Conservation (phyloP, 2,113 vertebrate genomes). For the Misgurnus anguillicaudatus region DNA sequence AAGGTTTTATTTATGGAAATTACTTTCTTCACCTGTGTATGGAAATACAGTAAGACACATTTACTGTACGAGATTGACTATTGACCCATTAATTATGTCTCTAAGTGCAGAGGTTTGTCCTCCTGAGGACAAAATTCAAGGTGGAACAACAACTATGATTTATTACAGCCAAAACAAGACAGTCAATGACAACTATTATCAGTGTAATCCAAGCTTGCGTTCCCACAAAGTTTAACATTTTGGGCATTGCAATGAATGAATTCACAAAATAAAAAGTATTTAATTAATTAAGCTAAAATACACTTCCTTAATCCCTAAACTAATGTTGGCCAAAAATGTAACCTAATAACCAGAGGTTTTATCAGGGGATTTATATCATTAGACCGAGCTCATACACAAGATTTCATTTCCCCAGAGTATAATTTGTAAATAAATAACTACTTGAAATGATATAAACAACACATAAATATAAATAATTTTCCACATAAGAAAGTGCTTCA, state of each 20-base stretch:
- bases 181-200: background rate
- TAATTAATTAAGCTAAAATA: too few relatives aligned
- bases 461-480: too few relatives aligned
- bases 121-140: slow-evolving; percentile 46
- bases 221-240: background rate
- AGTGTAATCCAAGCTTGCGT: background rate
- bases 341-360: too few relatives aligned
- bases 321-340: too few relatives aligned
- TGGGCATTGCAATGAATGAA: background rate
- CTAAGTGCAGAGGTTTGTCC: slow-evolving; percentile 18
- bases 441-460: too few relatives aligned
- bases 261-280: too few relatives aligned
- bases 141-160: slow-evolving; percentile 40
- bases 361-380: background rate
- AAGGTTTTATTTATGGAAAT: background rate
- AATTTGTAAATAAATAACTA: too few relatives aligned
- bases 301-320: too few relatives aligned
- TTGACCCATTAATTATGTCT: slow-evolving; percentile 44
- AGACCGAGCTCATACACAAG: background rate
- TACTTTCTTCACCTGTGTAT: background rate
- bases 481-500: background rate
- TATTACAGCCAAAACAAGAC: slow-evolving; percentile 19
- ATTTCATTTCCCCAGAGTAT: too few relatives aligned
- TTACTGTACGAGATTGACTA: slow-evolving; percentile 27
- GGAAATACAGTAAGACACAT: slow-evolving; percentile 8